Evolutionary conservation across 2,888 invertebrate genomes (phyloP).

Genomic region (Mesorhabditis belari): DNA sequence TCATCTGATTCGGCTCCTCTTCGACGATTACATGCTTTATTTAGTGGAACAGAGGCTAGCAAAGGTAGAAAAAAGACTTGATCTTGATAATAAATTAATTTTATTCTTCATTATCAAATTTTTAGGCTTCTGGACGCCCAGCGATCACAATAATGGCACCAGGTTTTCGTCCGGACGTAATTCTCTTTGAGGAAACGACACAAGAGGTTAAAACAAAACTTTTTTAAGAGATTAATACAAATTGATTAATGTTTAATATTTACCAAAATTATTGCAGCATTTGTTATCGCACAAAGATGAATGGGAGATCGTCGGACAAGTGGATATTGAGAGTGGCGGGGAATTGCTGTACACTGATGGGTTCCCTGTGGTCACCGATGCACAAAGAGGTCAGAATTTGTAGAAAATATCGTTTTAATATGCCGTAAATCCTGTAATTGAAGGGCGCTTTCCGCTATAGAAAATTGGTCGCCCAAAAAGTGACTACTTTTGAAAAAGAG

Average conservation of each 20-base stretch:
- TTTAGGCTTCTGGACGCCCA: background rate
- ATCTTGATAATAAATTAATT: no score
- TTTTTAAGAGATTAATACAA: background rate
- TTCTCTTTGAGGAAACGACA: background rate
- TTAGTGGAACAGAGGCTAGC: conserved; percentile 68
- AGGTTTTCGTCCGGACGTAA: background rate
- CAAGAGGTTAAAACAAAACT: background rate
- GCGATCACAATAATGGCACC: background rate
- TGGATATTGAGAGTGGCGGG: background rate
- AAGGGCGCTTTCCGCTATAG: no score
- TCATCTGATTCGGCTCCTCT: conserved; percentile 89
- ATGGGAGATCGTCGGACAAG: background rate
- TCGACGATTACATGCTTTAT: conserved; percentile 98
- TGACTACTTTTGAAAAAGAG: no score
- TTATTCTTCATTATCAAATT: background rate
- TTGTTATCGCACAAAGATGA: no score
- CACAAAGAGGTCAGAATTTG: no score
- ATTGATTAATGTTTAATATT: background rate
- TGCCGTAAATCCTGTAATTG: no score
- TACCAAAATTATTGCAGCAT: background rate
- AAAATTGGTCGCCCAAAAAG: no score
- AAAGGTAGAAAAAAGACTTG: conserved; percentile 12
- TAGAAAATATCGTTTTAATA: no score
- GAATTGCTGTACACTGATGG: background rate
- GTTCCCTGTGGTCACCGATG: no score